Base-by-base conservation (phyloP, 2,113 vertebrate species). In the Ahaetulla prasina region DNA sequence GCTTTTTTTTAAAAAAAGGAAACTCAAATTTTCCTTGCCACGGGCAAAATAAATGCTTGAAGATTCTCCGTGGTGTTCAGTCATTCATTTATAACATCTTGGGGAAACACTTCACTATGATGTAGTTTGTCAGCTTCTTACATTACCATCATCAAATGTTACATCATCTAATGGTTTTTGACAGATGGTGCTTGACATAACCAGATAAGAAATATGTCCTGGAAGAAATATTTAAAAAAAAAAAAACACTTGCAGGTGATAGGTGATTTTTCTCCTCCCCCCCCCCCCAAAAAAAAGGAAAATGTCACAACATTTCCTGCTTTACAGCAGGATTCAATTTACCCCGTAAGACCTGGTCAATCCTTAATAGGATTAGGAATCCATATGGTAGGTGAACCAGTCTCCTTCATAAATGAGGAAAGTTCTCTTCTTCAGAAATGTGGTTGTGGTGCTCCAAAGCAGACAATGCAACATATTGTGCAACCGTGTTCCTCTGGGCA, bases 131-230 rank as follows among this genome's bases (percentile, higher is more conserved):
- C 91, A 86, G 4, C 7, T 57, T 92, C 45, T 74, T 93, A 92
- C 49, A 88, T 49, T 60, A 39, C 22, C 89, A 93, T 74, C 89
- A 90, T 18, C 2, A 27, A 88, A 27, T 89, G 92, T 88, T 84
- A 84, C 20, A 47, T 90, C 92, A 95, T 3, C n/a, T 87, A 90
- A 47, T 53, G 50, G 22, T 27, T 92, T 92, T 52, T 93, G 87
- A 88, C 87, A 93, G 30, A 4, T 89, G 2, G 80, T 89, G 87
- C 84, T 89, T 89, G 85, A 92, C 90, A 93, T 92, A 93, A 74
- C 8, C 0, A 25, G 88, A 88, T 27, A 90, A n/a, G n/a, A 89
- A 91, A 92, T n/a, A 52, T n/a, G 57, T 74, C n/a, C 68, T 1
- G 5, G 23, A 68, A 10, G n/a, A 86, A 84, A 87, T 85, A 35